phyloP scores from a whole-genome alignment of 2,888 invertebrate species.

The Sthenelais limicola region DNA sequence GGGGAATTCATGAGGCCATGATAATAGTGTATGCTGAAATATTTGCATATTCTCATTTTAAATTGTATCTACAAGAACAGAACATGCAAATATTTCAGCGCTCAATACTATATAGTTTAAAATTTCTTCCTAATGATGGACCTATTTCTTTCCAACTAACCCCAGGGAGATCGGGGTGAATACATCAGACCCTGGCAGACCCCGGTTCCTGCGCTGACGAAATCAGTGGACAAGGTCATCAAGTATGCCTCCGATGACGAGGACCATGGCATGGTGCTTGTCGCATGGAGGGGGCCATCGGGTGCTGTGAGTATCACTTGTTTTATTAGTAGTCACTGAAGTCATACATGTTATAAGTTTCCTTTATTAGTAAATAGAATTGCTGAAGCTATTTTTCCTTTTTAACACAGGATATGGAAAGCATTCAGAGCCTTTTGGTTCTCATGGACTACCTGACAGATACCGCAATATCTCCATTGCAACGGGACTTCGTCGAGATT shows the following conservation, averaged over 20 bases:
- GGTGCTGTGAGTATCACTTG: conserved; percentile 63
- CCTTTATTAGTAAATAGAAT: neutral
- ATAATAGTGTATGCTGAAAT: no score
- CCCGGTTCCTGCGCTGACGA: conserved; percentile 77
- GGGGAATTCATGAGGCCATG: no score
- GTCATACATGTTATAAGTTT: neutral
- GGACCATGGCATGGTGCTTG: conserved; percentile 83
- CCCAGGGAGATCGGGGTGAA: conserved; percentile 61
- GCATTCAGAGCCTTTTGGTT: conserved; percentile 79
- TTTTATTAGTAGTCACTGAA: neutral
- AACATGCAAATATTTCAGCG: no score
- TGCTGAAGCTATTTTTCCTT: neutral
- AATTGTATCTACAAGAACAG: no score
- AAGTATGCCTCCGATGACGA: conserved; percentile 83
- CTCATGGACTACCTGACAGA: conserved; percentile 87
- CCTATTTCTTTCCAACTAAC: no score
- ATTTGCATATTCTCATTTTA: no score
- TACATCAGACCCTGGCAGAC: conserved; percentile 86
- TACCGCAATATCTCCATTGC: conserved; percentile 88
- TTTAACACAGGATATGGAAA: conserved; percentile 64
- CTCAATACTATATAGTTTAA: no score
- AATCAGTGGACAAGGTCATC: conserved; percentile 76
- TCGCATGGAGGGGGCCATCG: conserved; percentile 87
- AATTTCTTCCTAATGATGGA: no score
- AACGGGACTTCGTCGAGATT: conserved; percentile 86